Conservation (phyloP, 2,888 invertebrate genomes). For the Tupiocoris notatus region DNA sequence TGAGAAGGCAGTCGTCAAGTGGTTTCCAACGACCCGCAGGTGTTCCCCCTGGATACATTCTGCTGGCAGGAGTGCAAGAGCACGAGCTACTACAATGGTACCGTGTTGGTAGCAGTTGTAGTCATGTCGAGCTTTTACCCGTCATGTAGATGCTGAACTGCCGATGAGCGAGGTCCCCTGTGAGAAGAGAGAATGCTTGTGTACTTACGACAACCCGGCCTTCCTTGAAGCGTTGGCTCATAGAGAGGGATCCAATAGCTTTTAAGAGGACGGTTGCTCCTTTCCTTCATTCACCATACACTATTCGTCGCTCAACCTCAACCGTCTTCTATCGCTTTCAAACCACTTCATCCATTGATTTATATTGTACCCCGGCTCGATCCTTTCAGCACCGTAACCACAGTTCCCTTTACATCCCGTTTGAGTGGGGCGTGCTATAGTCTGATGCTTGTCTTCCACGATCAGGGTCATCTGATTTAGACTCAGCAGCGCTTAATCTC, state of each 20-base stretch:
- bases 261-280: not conserved
- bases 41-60: not conserved
- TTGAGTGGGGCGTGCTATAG: no score
- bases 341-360: conserved; percentile 12
- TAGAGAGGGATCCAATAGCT: not conserved
- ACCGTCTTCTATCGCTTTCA: conserved; percentile 1
- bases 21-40: not conserved
- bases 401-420: not conserved
- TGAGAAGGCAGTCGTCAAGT: conserved; percentile 26
- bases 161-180: not conserved
- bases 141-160: not conserved
- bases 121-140: not conserved
- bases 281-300: not conserved
- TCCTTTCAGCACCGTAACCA: not conserved
- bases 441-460: not conserved
- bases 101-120: not conserved
- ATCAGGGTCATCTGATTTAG: not conserved
- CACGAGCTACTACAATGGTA: not conserved
- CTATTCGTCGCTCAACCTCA: not conserved
- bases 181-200: not conserved
- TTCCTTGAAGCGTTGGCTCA: not conserved
- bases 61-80: not conserved
- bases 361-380: not conserved
- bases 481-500: not conserved
- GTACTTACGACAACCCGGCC: not conserved